phyloP scores from a whole-genome alignment of 1,140 invertebrate genomes.

The Acromyrmex heyeri region DNA sequence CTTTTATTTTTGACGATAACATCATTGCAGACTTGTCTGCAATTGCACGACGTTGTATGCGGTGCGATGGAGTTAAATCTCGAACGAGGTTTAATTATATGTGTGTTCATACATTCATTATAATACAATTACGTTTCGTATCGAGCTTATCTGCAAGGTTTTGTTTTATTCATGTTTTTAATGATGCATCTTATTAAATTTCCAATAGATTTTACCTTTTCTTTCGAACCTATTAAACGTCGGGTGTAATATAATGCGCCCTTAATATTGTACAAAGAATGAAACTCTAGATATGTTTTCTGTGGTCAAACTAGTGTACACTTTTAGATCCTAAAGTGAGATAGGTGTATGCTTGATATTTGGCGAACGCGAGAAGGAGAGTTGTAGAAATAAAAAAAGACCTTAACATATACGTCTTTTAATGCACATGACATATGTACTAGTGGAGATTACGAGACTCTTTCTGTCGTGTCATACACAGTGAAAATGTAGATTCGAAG shows the following conservation, averaged over 20 bases:
- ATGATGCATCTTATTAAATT: not conserved
- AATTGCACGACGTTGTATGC: not conserved
- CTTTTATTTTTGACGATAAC: slow-evolving; percentile 17
- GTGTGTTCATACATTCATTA: not conserved
- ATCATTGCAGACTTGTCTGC: not conserved
- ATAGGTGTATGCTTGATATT: too few relatives aligned
- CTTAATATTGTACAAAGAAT: not conserved
- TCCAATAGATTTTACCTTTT: not conserved
- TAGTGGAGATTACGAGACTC: not conserved
- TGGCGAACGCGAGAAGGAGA: too few relatives aligned
- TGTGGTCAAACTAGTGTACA: too few relatives aligned
- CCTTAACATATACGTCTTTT: not conserved
- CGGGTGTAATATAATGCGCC: not conserved
- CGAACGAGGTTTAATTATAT: not conserved
- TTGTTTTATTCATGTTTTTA: not conserved
- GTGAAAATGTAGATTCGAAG: slow-evolving; percentile 14
- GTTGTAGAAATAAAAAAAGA: too few relatives aligned
- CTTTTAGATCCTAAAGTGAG: too few relatives aligned
- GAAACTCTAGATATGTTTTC: not conserved
- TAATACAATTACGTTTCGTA: not conserved
- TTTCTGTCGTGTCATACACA: not conserved
- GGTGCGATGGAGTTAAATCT: not conserved
- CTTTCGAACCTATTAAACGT: not conserved
- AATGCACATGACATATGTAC: too few relatives aligned
- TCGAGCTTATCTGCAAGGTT: not conserved